phyloP scores from a whole-genome alignment of 2,888 invertebrate species.

The Athrips mouffetella region DNA sequence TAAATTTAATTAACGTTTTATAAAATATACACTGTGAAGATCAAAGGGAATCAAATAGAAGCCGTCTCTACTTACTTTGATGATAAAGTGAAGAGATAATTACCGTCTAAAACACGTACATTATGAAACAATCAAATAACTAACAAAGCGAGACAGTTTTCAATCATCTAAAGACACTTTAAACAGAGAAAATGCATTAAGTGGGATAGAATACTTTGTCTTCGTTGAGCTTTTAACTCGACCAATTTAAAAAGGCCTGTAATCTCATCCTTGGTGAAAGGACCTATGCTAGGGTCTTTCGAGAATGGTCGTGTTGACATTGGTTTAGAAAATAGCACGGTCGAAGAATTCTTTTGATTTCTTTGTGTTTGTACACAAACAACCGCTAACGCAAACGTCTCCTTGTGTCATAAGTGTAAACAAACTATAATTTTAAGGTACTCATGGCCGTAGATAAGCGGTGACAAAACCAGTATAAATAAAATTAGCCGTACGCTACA shows the following conservation, averaged over 20 bases:
- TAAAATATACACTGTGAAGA: too few species aligned
- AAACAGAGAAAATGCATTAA: slow-evolving; percentile 42
- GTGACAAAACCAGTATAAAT: too few species aligned
- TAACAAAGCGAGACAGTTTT: slow-evolving; percentile 1
- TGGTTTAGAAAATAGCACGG: slow-evolving; percentile 47
- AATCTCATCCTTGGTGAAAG: slow-evolving; percentile 15
- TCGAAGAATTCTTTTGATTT: slow-evolving; percentile 53
- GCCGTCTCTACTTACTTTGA: too few species aligned
- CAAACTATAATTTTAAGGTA: too few species aligned
- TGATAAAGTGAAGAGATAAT: neutral
- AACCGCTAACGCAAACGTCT: neutral
- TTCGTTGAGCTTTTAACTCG: slow-evolving; percentile 44
- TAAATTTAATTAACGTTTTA: too few species aligned
- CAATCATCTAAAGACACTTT: slow-evolving; percentile 2
- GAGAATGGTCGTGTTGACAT: slow-evolving; percentile 33
- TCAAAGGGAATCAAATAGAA: too few species aligned
- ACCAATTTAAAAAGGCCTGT: slow-evolving; percentile 28
- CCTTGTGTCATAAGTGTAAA: neutral
- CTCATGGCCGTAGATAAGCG: too few species aligned
- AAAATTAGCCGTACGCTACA: too few species aligned
- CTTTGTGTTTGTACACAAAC: neutral
- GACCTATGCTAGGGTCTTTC: slow-evolving; percentile 25
- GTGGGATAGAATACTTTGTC: slow-evolving; percentile 46
- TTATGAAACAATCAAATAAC: neutral
- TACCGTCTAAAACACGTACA: too few species aligned